Conservation (phyloP, 2,797 vertebrate genomes). For the Parauchenoglanis ngamensis region DNA sequence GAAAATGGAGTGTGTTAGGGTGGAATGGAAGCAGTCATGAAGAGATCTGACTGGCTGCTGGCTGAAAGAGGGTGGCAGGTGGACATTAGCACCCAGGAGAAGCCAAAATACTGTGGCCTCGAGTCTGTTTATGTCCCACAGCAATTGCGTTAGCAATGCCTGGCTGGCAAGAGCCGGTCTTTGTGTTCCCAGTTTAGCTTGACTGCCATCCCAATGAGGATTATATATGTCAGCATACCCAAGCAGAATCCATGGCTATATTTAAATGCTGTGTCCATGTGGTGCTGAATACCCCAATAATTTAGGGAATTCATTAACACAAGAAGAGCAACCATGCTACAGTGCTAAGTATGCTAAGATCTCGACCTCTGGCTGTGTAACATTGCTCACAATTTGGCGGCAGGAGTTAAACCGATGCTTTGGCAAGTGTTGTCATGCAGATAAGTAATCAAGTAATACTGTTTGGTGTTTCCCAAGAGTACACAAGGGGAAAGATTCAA, state of each 20-base stretch:
- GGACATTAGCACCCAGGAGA: conserved; percentile 17
- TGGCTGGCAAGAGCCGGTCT: conserved; percentile 31
- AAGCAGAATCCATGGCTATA: conserved; percentile 40
- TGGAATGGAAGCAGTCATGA: not conserved
- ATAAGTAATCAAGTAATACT: conserved; percentile 58
- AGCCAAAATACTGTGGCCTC: conserved; percentile 25
- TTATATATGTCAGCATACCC: conserved; percentile 31
- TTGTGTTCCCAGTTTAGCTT: conserved; percentile 55
- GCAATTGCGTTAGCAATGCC: conserved; percentile 42
- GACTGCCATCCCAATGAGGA: conserved; percentile 47
- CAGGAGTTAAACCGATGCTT: conserved; percentile 47
- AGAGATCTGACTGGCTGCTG: not conserved
- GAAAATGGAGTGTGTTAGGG: not conserved
- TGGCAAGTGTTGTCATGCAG: conserved; percentile 51
- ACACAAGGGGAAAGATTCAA: conserved; percentile 59
- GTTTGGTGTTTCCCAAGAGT: conserved; percentile 32
- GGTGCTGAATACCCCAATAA: conserved; percentile 40
- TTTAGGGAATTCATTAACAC: conserved; percentile 52
- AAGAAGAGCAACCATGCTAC: conserved; percentile 25
- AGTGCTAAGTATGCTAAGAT: conserved; percentile 17
- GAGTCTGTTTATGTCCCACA: conserved; percentile 44
- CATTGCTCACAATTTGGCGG: conserved; percentile 28
- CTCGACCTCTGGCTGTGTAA: conserved; percentile 8
- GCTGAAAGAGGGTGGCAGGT: conserved; percentile 44
- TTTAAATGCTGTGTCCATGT: conserved; percentile 43